phyloP scores from a whole-genome alignment of 64 coral and sea anemone genomes.

The Orbicella faveolata region DNA sequence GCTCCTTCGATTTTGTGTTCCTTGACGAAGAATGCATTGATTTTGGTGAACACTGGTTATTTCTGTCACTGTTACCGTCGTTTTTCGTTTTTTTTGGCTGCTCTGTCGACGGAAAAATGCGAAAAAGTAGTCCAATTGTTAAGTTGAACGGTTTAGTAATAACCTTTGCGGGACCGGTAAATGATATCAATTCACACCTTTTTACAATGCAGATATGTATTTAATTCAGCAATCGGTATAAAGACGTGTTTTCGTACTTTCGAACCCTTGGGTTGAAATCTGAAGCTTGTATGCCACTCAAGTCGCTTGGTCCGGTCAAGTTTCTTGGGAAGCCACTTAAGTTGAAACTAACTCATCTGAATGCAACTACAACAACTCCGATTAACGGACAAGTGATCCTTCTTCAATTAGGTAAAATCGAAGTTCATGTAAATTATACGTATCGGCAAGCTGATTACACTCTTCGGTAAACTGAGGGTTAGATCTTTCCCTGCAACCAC shows the following conservation, averaged over 20 bases:
- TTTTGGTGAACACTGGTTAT: background rate
- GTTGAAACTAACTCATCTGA: background rate
- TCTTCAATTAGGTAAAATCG: background rate
- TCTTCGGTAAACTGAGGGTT: background rate
- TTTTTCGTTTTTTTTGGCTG: background rate
- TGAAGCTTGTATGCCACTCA: background rate
- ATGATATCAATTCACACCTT: conserved; percentile 2
- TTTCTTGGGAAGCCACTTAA: background rate
- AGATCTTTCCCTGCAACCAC: background rate
- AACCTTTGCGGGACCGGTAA: background rate
- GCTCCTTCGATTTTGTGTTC: background rate
- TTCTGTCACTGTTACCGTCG: background rate
- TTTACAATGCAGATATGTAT: conserved; percentile 6
- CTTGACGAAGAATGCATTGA: background rate
- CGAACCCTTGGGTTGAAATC: background rate
- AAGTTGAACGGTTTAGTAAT: background rate
- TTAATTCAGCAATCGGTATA: background rate
- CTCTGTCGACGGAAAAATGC: background rate
- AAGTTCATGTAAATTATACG: background rate
- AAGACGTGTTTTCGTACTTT: background rate
- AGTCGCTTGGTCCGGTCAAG: too few species aligned
- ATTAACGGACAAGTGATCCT: background rate
- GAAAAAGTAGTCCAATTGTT: background rate
- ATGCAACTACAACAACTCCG: background rate
- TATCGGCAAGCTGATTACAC: conserved; percentile 8